Conservation (phyloP, 2,113 vertebrate genomes). For the Tenrec ecaudatus region DNA sequence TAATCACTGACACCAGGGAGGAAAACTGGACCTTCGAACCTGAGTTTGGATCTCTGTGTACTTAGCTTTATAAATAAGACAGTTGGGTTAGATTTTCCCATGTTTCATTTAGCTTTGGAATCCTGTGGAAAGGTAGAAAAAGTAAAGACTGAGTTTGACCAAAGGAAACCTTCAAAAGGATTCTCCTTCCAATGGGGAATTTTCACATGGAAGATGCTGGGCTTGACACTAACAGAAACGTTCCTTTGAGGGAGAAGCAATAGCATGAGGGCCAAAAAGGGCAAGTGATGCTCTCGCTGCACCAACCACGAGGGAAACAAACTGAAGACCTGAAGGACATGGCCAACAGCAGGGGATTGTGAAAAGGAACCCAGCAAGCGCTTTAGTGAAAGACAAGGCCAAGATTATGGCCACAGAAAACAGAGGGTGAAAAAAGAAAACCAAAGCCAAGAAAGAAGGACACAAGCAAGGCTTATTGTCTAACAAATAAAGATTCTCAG, state of each 20-base stretch:
- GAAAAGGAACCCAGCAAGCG: not conserved
- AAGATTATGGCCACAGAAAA: not conserved
- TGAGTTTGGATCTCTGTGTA: not conserved
- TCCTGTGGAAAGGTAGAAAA: not conserved
- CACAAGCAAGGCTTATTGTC: not conserved
- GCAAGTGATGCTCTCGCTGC: not conserved
- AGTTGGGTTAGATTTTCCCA: not conserved
- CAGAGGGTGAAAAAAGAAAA: not conserved
- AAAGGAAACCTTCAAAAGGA: slow-evolving; percentile 28
- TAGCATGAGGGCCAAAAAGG: not conserved
- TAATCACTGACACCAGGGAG: not conserved
- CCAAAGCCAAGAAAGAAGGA: not conserved
- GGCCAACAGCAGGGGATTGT: not conserved
- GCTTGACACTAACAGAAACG: not conserved
- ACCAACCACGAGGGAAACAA: not conserved
- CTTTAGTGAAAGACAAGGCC: not conserved
- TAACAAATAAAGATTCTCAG: not conserved
- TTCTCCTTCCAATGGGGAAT: slow-evolving; percentile 4
- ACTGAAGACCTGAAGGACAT: not conserved
- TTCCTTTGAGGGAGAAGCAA: slow-evolving; percentile 35
- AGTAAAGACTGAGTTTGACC: not conserved
- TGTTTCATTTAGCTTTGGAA: not conserved
- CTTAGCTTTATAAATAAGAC: not conserved
- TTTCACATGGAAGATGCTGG: slow-evolving; percentile 34
- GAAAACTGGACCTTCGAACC: not conserved